phyloP scores from a whole-genome alignment of 1,140 invertebrate species.

The Diorhabda carinulata region DNA sequence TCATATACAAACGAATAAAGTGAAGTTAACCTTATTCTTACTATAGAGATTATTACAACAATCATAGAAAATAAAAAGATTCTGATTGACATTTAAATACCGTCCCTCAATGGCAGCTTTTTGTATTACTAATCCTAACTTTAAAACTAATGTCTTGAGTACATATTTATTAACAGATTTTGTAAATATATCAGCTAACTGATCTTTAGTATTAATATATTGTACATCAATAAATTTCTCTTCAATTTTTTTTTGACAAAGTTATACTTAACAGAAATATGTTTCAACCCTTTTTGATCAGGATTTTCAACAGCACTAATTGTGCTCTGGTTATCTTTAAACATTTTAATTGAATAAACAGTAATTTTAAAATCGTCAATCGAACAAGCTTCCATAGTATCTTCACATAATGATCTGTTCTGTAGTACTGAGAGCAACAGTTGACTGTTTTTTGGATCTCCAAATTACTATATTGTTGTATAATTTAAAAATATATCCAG shows the following conservation, averaged over 20 bases:
- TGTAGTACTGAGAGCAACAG: slow-evolving; percentile 46
- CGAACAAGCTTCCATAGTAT: slow-evolving; percentile 44
- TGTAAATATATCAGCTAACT: slow-evolving; percentile 28
- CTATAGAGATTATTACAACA: too few species aligned
- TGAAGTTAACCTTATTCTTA: too few species aligned
- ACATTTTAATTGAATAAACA: slow-evolving; percentile 28
- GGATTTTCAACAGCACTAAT: slow-evolving; percentile 19
- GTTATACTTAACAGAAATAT: slow-evolving; percentile 42
- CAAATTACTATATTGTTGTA: slow-evolving; percentile 41
- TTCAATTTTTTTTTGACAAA: slow-evolving; percentile 37
- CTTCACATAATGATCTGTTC: slow-evolving; percentile 48
- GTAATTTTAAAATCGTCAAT: slow-evolving; percentile 36
- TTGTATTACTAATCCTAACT: too few species aligned
- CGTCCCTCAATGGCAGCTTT: too few species aligned
- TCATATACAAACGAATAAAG: too few species aligned
- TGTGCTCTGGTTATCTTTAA: slow-evolving; percentile 23
- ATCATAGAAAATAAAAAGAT: too few species aligned
- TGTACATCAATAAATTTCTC: slow-evolving; percentile 13
- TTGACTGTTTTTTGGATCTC: slow-evolving; percentile 45
- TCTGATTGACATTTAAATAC: too few species aligned
- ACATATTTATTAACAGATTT: slow-evolving; percentile 11
- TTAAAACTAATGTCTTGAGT: too few species aligned
- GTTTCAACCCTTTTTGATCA: slow-evolving; percentile 29
- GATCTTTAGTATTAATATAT: slow-evolving; percentile 16
- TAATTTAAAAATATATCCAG: slow-evolving; percentile 40